Percentiles rank a stretch among this genome's conserved stretches.
Evolutionary conservation across 1,140 invertebrate genomes (phyloP).

Genomic region (Archivesica marissinica): DNA sequence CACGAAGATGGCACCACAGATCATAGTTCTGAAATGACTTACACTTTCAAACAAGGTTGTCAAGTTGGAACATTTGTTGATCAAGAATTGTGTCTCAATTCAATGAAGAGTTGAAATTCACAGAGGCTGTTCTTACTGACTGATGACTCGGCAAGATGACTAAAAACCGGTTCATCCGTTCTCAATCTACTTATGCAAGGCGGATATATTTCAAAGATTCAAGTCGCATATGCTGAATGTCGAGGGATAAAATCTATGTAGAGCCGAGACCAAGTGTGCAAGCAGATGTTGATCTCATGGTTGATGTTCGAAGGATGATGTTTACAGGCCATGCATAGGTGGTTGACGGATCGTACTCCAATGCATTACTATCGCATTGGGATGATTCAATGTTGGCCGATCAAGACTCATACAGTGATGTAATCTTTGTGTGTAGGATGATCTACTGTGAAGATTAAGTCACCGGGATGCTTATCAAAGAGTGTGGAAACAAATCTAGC

Average conservation of each 20-base stretch:
- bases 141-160: neutral
- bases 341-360: neutral
- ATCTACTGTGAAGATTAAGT: conserved; percentile 37
- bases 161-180: neutral
- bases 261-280: neutral
- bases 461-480: conserved; percentile 32
- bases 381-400: conserved; percentile 29
- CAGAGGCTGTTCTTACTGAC: neutral
- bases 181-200: neutral
- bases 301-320: conserved; percentile 19
- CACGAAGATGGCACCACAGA: neutral
- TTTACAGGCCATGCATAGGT: conserved; percentile 22
- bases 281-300: conserved; percentile 16
- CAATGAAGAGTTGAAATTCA: conserved; percentile 34
- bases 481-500: conserved; percentile 46
- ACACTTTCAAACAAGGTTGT: conserved; percentile 20
- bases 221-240: conserved; percentile 13
- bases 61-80: conserved; percentile 31
- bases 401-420: conserved; percentile 32
- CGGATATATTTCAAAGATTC: conserved; percentile 4
- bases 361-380: conserved; percentile 16
- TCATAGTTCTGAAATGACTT: conserved; percentile 29
- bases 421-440: conserved; percentile 19
- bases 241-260: neutral
- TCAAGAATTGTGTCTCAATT: conserved; percentile 31